Base-by-base conservation (phyloP, 2,888 invertebrate species). In the Ophion ellenae region DNA sequence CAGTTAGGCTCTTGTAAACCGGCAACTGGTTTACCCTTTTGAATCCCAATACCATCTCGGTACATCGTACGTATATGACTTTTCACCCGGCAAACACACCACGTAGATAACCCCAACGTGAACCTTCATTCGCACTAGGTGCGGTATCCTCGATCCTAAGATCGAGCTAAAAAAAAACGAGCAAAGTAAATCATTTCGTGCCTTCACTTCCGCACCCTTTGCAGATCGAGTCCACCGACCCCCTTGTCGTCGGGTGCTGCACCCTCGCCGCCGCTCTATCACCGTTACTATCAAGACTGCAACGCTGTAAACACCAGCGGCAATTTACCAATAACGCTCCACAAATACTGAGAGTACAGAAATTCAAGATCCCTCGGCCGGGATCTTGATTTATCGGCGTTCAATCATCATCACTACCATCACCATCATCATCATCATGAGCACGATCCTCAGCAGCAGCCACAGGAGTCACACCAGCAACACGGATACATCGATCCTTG, bases 331-430 rank as follows among this genome's bases (percentile, higher is more conserved):
- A 93, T 94, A 89, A 93, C 94, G 90, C 86, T 94, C 78, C 94
- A 93, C 88, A 94, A 94, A 87, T 94, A 94, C 94, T 94, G 94
- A 94, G 94, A 93, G 87, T 94, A 93, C 89, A 92, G 93, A 87
- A 92, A 93, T 90, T 93, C 94, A 94, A 94, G 94, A 91, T 91
- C 93, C 87, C 91, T 91, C 45, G 88, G 88, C 77, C 88, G 92
- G 83, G 91, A 90, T 88, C 92, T 93, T 92, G 93, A 92, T 73
- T 24, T 70, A 61, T 67, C 87, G 75, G 47, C 83, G 28, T 77
- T 83, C 47, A 85, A 83, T 81, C 86, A 87, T 81, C 83, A 85
- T 61, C 83, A 84, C 66, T 81, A 81, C 47, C 73, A 85, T 61
- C 66, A 81, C 24, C 78, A 83, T 89, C 90, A 90, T 17, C 87